These are phyloP conservation scores for Platycercus adscitus DNA, from an alignment of 2,113 vertebrate species.

Conservation along the genomic window DNA sequence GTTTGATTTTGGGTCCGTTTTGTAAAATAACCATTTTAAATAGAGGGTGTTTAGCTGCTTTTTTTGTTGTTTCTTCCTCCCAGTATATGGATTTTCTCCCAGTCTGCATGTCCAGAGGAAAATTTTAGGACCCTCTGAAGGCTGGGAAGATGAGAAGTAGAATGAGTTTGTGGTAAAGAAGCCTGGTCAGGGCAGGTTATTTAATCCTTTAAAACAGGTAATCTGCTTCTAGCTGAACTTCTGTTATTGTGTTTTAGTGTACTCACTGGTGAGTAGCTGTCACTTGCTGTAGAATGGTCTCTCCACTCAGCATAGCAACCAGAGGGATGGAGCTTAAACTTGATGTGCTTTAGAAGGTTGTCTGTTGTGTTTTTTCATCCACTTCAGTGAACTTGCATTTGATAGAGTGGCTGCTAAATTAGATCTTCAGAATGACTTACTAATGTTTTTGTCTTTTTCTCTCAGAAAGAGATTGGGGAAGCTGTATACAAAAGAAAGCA, in stretches of 20 bases:
- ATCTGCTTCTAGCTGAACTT: slow-evolving; percentile 28
- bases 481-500: slow-evolving; percentile 33
- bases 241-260: not conserved
- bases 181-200: not conserved
- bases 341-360: not conserved
- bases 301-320: not conserved
- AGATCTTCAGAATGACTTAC: slow-evolving; percentile 31
- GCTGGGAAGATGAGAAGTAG: not conserved
- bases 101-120: not conserved
- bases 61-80: not conserved
- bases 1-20: slow-evolving; percentile 25
- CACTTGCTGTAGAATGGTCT: not conserved
- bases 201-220: not conserved
- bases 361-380: not conserved
- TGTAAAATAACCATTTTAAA: slow-evolving; percentile 17
- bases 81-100: not conserved
- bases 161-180: slow-evolving; percentile 30
- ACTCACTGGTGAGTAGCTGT: not conserved
- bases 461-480: not conserved
- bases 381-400: slow-evolving; percentile 20
- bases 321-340: not conserved
- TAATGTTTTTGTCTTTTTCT: slow-evolving; percentile 14
- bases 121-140: not conserved
- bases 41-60: not conserved
- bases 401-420: slow-evolving; percentile 10